These are phyloP conservation scores for Artibeus jamaicensis DNA, from an alignment of 2,797 vertebrate species.

Conservation along the genomic window DNA sequence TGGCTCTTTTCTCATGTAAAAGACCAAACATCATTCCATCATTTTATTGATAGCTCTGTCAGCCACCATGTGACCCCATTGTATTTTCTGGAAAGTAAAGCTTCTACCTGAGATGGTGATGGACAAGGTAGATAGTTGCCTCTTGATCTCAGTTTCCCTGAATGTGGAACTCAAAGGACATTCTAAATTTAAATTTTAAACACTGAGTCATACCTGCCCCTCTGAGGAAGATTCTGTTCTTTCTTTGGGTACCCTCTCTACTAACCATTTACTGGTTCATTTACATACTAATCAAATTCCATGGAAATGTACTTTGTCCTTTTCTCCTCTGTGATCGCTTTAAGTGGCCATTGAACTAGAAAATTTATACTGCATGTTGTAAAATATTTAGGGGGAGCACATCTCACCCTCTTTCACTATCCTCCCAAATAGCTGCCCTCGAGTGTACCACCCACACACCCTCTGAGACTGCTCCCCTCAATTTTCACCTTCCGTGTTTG, in stretches of 20 bases:
- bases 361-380: background rate
- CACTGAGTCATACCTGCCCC: background rate
- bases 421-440: background rate
- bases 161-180: background rate
- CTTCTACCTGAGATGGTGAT: background rate
- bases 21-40: background rate
- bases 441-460: background rate
- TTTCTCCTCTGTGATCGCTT: background rate
- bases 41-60: background rate
- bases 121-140: background rate
- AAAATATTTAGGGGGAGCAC: background rate
- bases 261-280: background rate
- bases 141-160: conserved; percentile 1
- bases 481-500: background rate
- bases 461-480: background rate
- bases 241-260: background rate
- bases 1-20: background rate
- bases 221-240: background rate
- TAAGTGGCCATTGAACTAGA: background rate
- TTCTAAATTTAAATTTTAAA: background rate
- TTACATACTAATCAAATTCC: background rate
- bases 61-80: background rate
- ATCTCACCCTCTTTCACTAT: background rate
- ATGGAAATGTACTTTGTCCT: background rate
- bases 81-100: background rate